phyloP scores from a whole-genome alignment of 2,888 invertebrate genomes.

The Pelosia muscerda region DNA sequence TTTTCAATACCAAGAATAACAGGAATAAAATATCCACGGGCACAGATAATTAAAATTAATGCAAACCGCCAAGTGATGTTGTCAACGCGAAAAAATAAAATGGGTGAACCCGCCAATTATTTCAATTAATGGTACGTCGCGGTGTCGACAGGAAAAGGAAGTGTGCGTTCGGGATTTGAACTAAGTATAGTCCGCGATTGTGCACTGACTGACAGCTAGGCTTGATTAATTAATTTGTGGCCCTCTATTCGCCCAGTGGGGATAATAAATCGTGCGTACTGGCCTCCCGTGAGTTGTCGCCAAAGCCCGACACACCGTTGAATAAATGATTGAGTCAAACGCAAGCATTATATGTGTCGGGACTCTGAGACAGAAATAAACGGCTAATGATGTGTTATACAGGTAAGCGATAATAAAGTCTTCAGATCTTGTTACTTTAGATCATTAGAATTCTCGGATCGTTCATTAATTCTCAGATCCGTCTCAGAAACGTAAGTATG shows the following conservation, averaged over 20 bases:
- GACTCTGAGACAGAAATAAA: constrained; percentile 74
- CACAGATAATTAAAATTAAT: constrained; percentile 61
- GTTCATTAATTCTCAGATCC: constrained; percentile 61
- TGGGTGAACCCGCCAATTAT: constrained; percentile 80
- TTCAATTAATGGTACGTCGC: constrained; percentile 83
- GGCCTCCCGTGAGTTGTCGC: constrained; percentile 85
- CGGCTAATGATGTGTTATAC: constrained; percentile 83
- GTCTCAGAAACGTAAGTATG: constrained; percentile 32
- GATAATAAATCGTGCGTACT: constrained; percentile 83
- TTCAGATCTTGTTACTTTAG: constrained; percentile 74
- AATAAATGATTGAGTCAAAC: constrained; percentile 84
- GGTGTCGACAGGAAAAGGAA: constrained; percentile 84
- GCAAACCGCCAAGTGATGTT: constrained; percentile 67
- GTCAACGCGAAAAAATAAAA: constrained; percentile 79
- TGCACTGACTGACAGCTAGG: constrained; percentile 81
- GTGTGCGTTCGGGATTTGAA: constrained; percentile 63
- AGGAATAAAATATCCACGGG: constrained; percentile 26
- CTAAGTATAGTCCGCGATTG: constrained; percentile 79
- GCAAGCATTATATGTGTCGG: constrained; percentile 77
- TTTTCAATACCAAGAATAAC: constrained; percentile 45
- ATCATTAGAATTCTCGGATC: constrained; percentile 76
- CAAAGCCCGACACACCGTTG: constrained; percentile 70
- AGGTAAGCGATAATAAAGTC: constrained; percentile 83
- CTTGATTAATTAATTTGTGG: constrained; percentile 85
- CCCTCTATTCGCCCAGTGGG: constrained; percentile 72